Evolutionary conservation across 2,888 invertebrate genomes (phyloP), one percentile per base, ranked within the genome.

Genomic region (Adineta ricciae): DNA sequence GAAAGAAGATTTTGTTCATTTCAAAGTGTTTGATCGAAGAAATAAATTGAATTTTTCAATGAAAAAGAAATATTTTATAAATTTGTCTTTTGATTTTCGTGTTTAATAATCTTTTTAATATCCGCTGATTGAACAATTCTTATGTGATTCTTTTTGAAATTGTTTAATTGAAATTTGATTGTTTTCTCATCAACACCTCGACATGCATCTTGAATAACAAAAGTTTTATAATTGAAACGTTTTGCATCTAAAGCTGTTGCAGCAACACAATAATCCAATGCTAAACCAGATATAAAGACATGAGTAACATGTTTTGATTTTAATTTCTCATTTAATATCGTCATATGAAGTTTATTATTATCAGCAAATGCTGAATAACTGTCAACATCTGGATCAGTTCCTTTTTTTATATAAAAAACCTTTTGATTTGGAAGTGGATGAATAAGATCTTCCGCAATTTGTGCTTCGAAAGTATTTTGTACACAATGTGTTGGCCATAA

Each of bases 341-440:
- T 50, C 50, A 50, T 50, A 50, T 50, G 50, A 50, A 50, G 50
- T 50, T 50, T 50, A 91, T 95, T 95, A 91, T 98, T 98, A 91
- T 98, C 97, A 95, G 96, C 96, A 92, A 98, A 98, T 83, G 96
- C 97, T 0, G 97, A 97, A 91, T 98, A 98, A 2, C 96, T 96
- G 91, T 98, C 98, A 86, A 97, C 95, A 87, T 96, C 95, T 0
- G 97, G 94, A 91, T 96, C 95, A 1, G 95, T 95, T 64, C 97
- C 97, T 87, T 92, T 91, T 16, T 16, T 19, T 50, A 50, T 19
- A 86, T 89, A 88, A 11, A 91, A 89, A 85, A 87, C 85, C 16
- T 88, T 83, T 11, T 87, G 87, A 52, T 56, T 83, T 19, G 56
- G 41, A 83, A 49, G 83, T 24, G 46, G 11, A n/a, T 32, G 27